These are phyloP conservation scores for Pardalotus punctatus DNA, from an alignment of 2,113 vertebrate species.

Conservation along the genomic window DNA sequence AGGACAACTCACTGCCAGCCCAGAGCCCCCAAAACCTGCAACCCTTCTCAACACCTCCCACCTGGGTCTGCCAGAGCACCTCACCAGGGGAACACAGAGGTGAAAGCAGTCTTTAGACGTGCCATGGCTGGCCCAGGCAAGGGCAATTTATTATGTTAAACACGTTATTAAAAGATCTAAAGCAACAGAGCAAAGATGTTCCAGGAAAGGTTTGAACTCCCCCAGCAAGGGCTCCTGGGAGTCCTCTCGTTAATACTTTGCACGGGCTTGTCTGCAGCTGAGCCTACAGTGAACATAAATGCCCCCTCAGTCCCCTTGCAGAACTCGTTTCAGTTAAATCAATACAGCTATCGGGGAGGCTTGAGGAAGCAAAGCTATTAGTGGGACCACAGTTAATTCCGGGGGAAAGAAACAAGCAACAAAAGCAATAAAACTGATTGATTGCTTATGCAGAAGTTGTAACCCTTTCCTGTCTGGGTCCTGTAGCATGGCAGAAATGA, in stretches of 20 bases:
- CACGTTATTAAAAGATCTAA: conserved; percentile 27
- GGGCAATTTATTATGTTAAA: conserved; percentile 53
- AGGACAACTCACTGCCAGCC: neutral
- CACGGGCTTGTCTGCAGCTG: neutral
- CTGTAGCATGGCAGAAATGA: neutral
- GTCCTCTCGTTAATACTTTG: conserved; percentile 18
- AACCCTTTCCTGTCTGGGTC: neutral
- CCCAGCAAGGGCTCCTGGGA: conserved; percentile 39
- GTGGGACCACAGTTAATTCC: conserved; percentile 45
- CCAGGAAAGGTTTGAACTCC: conserved; percentile 25
- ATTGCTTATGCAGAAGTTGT: neutral
- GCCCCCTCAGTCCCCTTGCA: neutral
- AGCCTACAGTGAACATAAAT: neutral
- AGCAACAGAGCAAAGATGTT: conserved; percentile 20
- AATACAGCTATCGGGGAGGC: conserved; percentile 7
- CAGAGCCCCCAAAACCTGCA: neutral
- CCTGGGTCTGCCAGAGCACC: neutral
- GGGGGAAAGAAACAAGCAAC: conserved; percentile 37
- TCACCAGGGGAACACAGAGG: neutral
- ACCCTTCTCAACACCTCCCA: neutral
- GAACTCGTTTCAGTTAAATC: neutral
- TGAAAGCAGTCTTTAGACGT: neutral
- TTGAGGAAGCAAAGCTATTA: conserved; percentile 43
- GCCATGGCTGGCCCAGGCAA: neutral
- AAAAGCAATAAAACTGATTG: conserved; percentile 52